Evolutionary conservation across 2,113 vertebrate species (phyloP).

Genomic region (Hippolais icterina): DNA sequence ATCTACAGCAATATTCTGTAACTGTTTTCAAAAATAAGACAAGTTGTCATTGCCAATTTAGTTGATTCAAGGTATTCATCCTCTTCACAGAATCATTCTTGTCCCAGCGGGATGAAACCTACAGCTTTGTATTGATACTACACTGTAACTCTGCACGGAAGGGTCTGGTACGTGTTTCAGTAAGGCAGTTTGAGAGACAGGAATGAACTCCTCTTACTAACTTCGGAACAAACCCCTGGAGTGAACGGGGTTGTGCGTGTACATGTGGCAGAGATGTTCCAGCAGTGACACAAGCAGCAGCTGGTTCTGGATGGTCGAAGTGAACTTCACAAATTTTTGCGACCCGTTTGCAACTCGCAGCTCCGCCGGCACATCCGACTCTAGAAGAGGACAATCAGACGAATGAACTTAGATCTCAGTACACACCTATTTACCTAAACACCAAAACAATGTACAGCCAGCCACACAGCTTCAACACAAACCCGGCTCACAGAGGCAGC

Average conservation of each 20-base stretch:
- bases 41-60: background rate
- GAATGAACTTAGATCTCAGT: rapidly evolving
- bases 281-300: slow-evolving; percentile 90
- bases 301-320: slow-evolving; percentile 90
- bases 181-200: background rate
- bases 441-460: rapidly evolving
- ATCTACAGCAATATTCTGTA: background rate
- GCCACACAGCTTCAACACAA: background rate
- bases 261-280: slow-evolving; percentile 92
- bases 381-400: slow-evolving; percentile 50
- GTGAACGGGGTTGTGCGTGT: slow-evolving; percentile 83
- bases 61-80: background rate
- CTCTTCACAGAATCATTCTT: background rate
- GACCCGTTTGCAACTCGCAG: slow-evolving; percentile 78
- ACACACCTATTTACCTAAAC: background rate
- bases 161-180: rapidly evolving
- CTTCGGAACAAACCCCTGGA: slow-evolving; percentile 89
- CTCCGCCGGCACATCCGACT: slow-evolving; percentile 84
- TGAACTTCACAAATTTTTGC: slow-evolving; percentile 79
- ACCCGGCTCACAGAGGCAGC: background rate
- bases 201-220: slow-evolving; percentile 60
- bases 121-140: background rate
- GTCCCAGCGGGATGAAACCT: background rate
- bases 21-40: background rate
- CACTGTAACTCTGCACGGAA: background rate